phyloP scores from a whole-genome alignment of 2,797 vertebrate species.

The Esox masquinongy region DNA sequence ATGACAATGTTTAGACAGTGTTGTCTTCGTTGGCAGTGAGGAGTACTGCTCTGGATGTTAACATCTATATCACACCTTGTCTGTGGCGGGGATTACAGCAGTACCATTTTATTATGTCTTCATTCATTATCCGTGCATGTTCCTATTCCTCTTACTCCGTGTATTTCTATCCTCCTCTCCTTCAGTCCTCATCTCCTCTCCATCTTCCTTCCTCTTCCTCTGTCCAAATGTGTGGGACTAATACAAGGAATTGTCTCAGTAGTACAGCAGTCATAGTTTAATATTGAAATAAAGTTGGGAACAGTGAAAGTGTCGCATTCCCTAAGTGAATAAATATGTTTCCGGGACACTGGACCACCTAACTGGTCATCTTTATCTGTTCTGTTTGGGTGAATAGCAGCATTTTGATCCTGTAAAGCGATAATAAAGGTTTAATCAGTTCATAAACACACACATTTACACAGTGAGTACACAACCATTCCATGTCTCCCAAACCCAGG shows the following conservation, averaged over 20 bases:
- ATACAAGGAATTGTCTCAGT: background rate
- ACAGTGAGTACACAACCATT: background rate
- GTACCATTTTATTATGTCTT: background rate
- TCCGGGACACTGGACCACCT: background rate
- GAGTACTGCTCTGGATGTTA: background rate
- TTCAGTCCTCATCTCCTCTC: background rate
- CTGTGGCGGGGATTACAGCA: background rate
- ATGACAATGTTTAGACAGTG: slow-evolving; percentile 2
- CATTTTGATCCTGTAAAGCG: background rate
- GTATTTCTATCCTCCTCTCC: background rate
- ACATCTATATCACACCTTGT: background rate
- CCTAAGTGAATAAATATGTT: background rate
- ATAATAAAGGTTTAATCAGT: background rate
- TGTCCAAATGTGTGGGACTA: background rate
- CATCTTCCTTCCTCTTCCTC: background rate
- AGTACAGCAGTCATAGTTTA: background rate
- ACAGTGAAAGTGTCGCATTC: background rate
- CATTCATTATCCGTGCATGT: background rate
- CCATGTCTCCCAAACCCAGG: background rate
- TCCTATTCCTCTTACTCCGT: background rate
- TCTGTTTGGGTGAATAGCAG: slow-evolving; percentile 2
- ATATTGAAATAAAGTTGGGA: background rate
- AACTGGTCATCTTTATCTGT: background rate
- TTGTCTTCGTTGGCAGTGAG: background rate
- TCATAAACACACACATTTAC: background rate